These are phyloP conservation scores for Cherax destructor DNA, from an alignment of 1,140 invertebrate species.

Conservation along the genomic window DNA sequence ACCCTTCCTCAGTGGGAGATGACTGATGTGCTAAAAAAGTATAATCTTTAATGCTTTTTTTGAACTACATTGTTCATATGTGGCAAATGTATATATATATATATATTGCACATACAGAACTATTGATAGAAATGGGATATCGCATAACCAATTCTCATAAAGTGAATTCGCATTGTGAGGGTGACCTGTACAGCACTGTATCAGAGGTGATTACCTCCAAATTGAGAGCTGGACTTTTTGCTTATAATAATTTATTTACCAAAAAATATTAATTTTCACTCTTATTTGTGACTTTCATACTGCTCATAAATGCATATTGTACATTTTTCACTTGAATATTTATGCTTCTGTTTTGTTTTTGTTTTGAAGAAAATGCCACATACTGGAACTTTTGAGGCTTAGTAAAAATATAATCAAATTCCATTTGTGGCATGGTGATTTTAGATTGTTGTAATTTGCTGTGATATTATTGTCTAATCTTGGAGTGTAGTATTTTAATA, in stretches of 20 bases:
- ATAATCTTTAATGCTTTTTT: no score
- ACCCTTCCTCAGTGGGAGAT: no score
- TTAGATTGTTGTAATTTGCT: conserved; percentile 54
- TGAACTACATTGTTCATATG: no score
- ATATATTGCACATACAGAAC: no score
- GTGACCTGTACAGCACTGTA: no score
- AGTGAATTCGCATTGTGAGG: no score
- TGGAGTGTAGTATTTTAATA: conserved; percentile 18
- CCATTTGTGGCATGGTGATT: background rate
- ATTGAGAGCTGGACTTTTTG: no score
- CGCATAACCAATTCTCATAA: no score
- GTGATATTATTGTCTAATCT: conserved; percentile 63
- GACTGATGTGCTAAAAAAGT: no score
- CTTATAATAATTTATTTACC: background rate
- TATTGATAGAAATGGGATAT: no score
- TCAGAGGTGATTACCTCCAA: no score
- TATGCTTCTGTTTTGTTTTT: background rate
- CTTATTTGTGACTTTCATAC: background rate
- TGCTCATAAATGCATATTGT: background rate
- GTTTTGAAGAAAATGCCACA: background rate
- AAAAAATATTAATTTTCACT: background rate
- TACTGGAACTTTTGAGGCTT: background rate
- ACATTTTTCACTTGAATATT: background rate
- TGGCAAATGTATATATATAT: no score
- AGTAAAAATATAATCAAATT: background rate